Percentiles rank a stretch among this genome's conserved stretches.
These are phyloP conservation scores for Craterocephalus amniculus DNA, from an alignment of 2,797 vertebrate genomes.

Conservation along the genomic window DNA sequence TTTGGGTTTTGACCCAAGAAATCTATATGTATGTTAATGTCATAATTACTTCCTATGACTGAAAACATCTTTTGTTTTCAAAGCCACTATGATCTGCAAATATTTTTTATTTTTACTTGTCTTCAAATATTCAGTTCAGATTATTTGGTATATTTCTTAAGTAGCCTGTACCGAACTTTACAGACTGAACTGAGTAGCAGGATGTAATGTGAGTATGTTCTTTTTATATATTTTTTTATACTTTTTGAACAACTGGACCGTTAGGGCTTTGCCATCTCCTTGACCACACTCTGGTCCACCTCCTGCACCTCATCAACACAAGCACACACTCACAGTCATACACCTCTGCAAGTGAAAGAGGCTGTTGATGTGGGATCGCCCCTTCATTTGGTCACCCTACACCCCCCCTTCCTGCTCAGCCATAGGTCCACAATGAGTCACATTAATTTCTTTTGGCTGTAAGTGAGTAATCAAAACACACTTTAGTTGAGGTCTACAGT, in stretches of 20 bases:
- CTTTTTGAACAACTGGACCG: constrained; percentile 63
- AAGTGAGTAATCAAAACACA: constrained; percentile 46
- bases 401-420: constrained; percentile 52
- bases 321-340: constrained; percentile 10
- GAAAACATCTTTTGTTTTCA: not conserved
- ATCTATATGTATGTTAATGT: constrained; percentile 5
- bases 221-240: constrained; percentile 31
- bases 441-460: constrained; percentile 45
- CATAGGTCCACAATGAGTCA: constrained; percentile 33
- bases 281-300: constrained; percentile 63
- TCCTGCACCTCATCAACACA: constrained; percentile 55
- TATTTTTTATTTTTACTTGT: not conserved
- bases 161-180: constrained; percentile 6
- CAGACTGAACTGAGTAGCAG: not conserved
- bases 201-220: constrained; percentile 26
- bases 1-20: constrained; percentile 4
- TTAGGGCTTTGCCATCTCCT: constrained; percentile 57
- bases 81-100: not conserved
- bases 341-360: constrained; percentile 80
- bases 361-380: constrained; percentile 72
- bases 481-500: constrained; percentile 38
- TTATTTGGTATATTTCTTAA: not conserved
- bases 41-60: not conserved
- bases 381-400: constrained; percentile 40
- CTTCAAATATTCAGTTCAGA: too few species aligned